Evolutionary conservation across 2,113 vertebrate species (phyloP), one percentile per base, ranked within the genome.

Genomic region (Antechinus flavipes): DNA sequence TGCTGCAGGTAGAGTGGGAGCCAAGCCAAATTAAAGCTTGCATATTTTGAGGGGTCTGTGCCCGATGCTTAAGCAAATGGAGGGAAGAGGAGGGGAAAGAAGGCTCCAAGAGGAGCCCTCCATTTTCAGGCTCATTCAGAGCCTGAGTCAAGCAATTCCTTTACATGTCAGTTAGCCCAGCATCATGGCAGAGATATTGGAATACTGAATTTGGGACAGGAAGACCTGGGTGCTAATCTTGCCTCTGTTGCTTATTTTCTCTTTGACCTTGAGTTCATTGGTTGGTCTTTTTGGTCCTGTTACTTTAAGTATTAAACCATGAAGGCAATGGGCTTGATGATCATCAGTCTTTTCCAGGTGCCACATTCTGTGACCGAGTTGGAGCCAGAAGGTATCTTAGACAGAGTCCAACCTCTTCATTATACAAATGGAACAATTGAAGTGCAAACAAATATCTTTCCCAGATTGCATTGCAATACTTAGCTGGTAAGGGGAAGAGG

Each of bases 1-100:
- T 99, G 94, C 98, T 96, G 99, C 99, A 98, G 99, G 98, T 99
- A 98, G 98, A 98, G 98, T 96, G 98, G 95, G 98, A 97, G 98
- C 98, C 98, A 98, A 97, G 99, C 98, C 98, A 96, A 99, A 98
- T 98, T 96, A 98, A 99, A 98, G 99, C 99, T 98, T 98, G 97
- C 99, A 98, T 98, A 99, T 99, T 99, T 98, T 97, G 90, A 61
- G 96, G 93, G 46, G 90, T 12, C 27, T n/a, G 7, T 2, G 76
- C 12, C 35, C 89, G 96, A 6, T 11, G 97, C 50, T 93, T 95
- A 30, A 93, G 95, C 95, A 98, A 98, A 98, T 94, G 30, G 53
- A 7, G 91, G 26, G 56, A 61, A 76, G 42, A 7, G 11, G 54
- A 76, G 14, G 68, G 16, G 16, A 42, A 35, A 42, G 5, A 84